Conservation (phyloP, 2,113 vertebrate genomes). For the Pachypanchax playfairii region DNA sequence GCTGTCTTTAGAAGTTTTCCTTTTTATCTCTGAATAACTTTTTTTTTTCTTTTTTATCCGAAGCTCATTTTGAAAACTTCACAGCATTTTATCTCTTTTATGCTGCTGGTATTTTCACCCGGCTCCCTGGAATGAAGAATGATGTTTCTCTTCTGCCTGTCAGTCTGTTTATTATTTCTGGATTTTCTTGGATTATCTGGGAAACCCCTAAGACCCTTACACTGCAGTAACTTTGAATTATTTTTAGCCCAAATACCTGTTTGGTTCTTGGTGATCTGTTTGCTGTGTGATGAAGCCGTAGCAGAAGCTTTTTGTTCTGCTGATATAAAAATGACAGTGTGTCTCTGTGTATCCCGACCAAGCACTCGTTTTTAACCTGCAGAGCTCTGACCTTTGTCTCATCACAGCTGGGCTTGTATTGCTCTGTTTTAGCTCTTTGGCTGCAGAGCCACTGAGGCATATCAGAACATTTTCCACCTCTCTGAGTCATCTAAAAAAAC, state of each 20-base stretch:
- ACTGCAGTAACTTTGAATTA: conserved; percentile 27
- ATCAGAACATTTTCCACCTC: conserved; percentile 28
- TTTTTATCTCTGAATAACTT: conserved; percentile 31
- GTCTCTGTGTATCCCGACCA: neutral
- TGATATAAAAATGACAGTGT: no score
- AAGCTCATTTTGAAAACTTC: conserved; percentile 40
- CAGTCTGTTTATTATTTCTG: conserved; percentile 54
- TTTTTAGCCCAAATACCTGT: conserved; percentile 28
- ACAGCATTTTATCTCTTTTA: conserved; percentile 41
- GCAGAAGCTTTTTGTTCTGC: neutral
- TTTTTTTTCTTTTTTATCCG: conserved; percentile 37
- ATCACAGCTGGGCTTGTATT: conserved; percentile 15
- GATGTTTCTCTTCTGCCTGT: conserved; percentile 39
- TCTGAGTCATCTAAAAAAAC: conserved; percentile 23
- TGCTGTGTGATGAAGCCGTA: conserved; percentile 23
- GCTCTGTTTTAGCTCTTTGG: conserved; percentile 22
- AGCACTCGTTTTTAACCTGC: conserved; percentile 12
- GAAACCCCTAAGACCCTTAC: conserved; percentile 46
- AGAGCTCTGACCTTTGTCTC: conserved; percentile 37
- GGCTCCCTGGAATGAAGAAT: conserved; percentile 19
- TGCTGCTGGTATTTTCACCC: conserved; percentile 38
- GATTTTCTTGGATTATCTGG: conserved; percentile 60
- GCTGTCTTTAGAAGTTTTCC: conserved; percentile 43
- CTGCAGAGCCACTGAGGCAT: conserved; percentile 16
- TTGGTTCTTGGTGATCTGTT: conserved; percentile 13